Evolutionary conservation across 2,888 invertebrate species (phyloP).

Genomic region (Oxyscelio sp.): DNA sequence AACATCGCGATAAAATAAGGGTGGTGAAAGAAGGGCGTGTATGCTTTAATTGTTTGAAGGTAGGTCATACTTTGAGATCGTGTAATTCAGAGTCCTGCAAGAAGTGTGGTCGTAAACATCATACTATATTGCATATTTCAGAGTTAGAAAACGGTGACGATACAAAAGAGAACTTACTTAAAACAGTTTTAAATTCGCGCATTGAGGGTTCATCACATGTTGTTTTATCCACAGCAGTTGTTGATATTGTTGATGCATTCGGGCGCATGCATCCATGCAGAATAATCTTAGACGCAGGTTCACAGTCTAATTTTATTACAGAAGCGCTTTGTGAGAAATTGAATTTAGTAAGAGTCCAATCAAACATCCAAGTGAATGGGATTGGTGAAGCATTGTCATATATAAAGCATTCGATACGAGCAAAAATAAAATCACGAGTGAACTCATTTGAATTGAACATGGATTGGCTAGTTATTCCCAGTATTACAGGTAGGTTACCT

Average conservation of each 20-base stretch:
- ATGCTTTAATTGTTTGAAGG: background rate
- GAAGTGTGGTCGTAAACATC: background rate
- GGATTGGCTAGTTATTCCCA: background rate
- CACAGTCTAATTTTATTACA: conserved; percentile 3
- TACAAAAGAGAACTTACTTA: background rate
- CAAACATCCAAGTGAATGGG: background rate
- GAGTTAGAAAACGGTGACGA: background rate
- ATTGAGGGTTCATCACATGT: background rate
- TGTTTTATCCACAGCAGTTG: background rate
- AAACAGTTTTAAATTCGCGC: background rate
- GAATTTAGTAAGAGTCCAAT: background rate
- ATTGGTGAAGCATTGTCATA: background rate
- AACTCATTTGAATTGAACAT: background rate
- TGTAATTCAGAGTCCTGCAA: background rate
- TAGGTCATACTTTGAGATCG: conserved; percentile 23
- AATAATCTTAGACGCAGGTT: too few species aligned
- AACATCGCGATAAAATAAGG: background rate
- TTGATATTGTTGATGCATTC: background rate
- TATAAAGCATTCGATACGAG: background rate
- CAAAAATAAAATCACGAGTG: background rate
- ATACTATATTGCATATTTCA: background rate
- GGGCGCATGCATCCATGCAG: background rate
- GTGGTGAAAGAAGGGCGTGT: background rate
- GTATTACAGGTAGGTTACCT: background rate
- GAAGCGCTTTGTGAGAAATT: background rate